These are phyloP conservation scores for Pipa parva DNA, from an alignment of 2,113 vertebrate species.

Conservation along the genomic window DNA sequence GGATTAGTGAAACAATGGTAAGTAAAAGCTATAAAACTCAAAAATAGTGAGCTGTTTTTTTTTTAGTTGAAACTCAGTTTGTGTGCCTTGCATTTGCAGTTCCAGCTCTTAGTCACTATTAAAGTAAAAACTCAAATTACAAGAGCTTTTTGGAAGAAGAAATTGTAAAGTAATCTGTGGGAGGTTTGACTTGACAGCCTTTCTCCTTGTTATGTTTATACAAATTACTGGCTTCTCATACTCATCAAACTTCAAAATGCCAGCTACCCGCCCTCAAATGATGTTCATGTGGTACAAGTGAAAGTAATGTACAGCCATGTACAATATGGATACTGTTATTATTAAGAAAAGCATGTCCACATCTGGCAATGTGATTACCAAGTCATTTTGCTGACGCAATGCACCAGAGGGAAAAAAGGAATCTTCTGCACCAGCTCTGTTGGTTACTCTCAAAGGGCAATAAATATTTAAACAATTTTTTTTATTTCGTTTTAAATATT, in stretches of 20 bases:
- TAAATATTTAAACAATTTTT: constrained; percentile 45
- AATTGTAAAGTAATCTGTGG: constrained; percentile 60
- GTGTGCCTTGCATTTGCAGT: no score
- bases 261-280: constrained; percentile 59
- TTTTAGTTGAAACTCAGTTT: no score
- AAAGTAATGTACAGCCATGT: constrained; percentile 53
- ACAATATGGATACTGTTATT: constrained; percentile 61
- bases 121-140: no score
- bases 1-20: no score
- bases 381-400: constrained; percentile 46
- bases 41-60: no score
- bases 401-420: constrained; percentile 43
- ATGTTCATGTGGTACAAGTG: constrained; percentile 49
- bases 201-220: constrained; percentile 57
- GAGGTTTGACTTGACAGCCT: constrained; percentile 44
- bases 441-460: constrained; percentile 42
- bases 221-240: constrained; percentile 56
- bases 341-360: constrained; percentile 64
- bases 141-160: constrained; percentile 53
- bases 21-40: no score
- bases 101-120: no score
- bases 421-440: constrained; percentile 42
- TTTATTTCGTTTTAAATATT: constrained; percentile 52
- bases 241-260: constrained; percentile 56
- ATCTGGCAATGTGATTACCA: constrained; percentile 57